Conservation (phyloP, 2,888 invertebrate species). For the Cheilosia vernalis region DNA sequence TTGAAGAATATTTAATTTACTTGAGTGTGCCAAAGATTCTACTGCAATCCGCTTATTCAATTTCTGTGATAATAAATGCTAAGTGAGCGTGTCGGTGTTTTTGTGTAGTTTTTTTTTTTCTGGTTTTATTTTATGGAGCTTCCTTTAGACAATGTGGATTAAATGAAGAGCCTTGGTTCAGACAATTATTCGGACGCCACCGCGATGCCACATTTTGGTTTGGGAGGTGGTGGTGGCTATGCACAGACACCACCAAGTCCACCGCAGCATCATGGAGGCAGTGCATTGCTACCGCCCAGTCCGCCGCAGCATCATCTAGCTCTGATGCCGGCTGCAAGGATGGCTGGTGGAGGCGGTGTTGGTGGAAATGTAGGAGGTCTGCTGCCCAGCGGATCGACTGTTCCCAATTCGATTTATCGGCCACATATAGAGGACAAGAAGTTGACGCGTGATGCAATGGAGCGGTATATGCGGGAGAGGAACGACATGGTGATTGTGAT, state of each 20-base stretch:
- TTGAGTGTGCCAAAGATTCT: slow-evolving; percentile 66
- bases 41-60: slow-evolving; percentile 33
- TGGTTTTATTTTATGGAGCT: slow-evolving; percentile 38
- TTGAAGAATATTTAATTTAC: slow-evolving; percentile 33
- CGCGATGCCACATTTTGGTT: slow-evolving; percentile 82
- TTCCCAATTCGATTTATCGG: slow-evolving; percentile 78
- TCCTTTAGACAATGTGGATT: slow-evolving; percentile 60
- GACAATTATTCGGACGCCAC: slow-evolving; percentile 76
- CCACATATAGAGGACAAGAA: slow-evolving; percentile 88
- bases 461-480: slow-evolving; percentile 95
- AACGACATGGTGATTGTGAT: slow-evolving; percentile 98
- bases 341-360: slow-evolving; percentile 53
- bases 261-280: slow-evolving; percentile 85
- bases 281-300: slow-evolving; percentile 76
- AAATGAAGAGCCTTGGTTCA: slow-evolving; percentile 76
- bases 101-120: slow-evolving; percentile 37
- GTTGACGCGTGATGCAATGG: slow-evolving; percentile 88
- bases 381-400: slow-evolving; percentile 76
- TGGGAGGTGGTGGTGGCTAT: slow-evolving; percentile 84
- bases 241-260: slow-evolving; percentile 93
- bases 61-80: slow-evolving; percentile 73
- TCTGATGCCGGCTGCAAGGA: slow-evolving; percentile 79
- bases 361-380: slow-evolving; percentile 72
- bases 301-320: slow-evolving; percentile 79
- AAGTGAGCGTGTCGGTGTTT: slow-evolving; percentile 53